Conservation (phyloP, 2,888 invertebrate species). For the Eurytoma californica region DNA sequence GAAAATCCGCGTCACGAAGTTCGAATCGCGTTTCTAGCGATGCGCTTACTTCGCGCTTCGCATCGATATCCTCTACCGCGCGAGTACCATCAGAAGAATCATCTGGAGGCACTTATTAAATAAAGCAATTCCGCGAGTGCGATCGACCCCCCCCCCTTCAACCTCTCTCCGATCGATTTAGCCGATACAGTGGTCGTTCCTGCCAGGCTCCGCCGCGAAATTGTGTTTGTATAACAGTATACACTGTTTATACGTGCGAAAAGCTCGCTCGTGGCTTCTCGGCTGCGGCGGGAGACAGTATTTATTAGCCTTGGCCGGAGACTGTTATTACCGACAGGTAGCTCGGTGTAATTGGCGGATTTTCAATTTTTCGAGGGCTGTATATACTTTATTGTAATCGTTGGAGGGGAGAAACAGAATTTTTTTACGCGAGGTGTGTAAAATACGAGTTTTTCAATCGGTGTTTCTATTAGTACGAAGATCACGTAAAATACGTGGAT, state of each 20-base stretch:
- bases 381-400: neutral
- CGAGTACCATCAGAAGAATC: neutral
- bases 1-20: too few relatives aligned
- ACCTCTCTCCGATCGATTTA: constrained; percentile 25
- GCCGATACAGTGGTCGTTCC: constrained; percentile 11
- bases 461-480: too few relatives aligned
- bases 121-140: constrained; percentile 70
- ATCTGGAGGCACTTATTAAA: constrained; percentile 68
- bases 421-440: too few relatives aligned
- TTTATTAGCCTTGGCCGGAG: constrained; percentile 36
- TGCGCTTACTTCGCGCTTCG: too few relatives aligned
- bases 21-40: too few relatives aligned
- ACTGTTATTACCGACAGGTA: constrained; percentile 44
- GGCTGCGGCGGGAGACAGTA: constrained; percentile 5
- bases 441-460: too few relatives aligned
- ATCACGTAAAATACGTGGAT: too few relatives aligned
- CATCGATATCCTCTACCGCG: neutral
- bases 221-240: constrained; percentile 1
- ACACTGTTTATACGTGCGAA: neutral
- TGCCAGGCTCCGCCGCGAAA: neutral
- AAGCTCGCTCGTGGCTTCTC: constrained; percentile 11
- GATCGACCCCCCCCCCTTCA: constrained; percentile 62
- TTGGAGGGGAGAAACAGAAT: too few relatives aligned
- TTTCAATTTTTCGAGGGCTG: constrained; percentile 35
- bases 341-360: constrained; percentile 42